Conservation (phyloP, 2,888 invertebrate species). For the Poecilobothrus nobilitatus region DNA sequence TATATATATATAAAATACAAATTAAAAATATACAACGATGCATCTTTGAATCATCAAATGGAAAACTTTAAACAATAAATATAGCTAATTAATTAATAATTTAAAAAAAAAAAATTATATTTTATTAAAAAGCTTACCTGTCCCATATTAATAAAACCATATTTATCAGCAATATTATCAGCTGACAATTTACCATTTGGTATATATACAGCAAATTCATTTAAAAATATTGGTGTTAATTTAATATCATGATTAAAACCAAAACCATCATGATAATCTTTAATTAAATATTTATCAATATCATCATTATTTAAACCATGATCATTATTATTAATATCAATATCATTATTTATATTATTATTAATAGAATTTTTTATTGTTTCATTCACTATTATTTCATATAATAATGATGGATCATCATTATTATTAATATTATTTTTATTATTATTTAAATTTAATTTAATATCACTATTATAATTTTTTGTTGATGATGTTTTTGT, state of each 20-base stretch:
- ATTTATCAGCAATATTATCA: slow-evolving; percentile 65
- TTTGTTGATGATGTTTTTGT: not conserved
- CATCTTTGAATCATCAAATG: too few species aligned
- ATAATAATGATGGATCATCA: too few species aligned
- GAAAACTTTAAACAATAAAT: too few species aligned
- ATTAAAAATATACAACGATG: too few species aligned
- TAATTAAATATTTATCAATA: slow-evolving; percentile 19
- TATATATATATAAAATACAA: too few species aligned
- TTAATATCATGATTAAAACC: slow-evolving; percentile 14
- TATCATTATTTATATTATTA: slow-evolving; percentile 7
- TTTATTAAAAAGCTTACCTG: slow-evolving; percentile 57
- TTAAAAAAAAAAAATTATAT: slow-evolving; percentile 4
- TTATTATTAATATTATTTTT: too few species aligned
- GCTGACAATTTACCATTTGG: slow-evolving; percentile 64
- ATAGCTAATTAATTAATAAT: too few species aligned
- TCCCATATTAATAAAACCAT: slow-evolving; percentile 80
- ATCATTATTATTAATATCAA: slow-evolving; percentile 12
- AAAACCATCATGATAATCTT: slow-evolving; percentile 24
- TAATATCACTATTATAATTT: too few species aligned
- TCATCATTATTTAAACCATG: slow-evolving; percentile 15
- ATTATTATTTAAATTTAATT: too few species aligned
- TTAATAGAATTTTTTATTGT: not conserved
- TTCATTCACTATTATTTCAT: too few species aligned
- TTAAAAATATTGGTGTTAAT: slow-evolving; percentile 53
- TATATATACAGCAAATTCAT: slow-evolving; percentile 80